A percentile compares a stretch with the other conserved stretches of the same genome.
Conservation (phyloP, 1,140 invertebrate species). For the Calephelis nemesis region DNA sequence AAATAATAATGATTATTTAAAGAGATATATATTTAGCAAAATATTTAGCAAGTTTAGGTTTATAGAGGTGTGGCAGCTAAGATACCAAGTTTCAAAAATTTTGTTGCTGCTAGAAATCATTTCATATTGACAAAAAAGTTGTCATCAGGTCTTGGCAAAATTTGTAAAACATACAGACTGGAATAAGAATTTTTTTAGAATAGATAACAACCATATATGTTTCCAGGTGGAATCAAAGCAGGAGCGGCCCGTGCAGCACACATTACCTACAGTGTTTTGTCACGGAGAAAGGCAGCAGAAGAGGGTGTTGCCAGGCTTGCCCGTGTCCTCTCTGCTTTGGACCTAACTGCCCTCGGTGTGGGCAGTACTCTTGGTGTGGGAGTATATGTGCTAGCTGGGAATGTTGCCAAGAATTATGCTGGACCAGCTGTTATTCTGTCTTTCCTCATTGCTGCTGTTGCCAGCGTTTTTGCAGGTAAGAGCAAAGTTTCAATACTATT, state of each 20-base stretch:
- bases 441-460: constrained; percentile 91
- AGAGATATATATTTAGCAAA: too few relatives aligned
- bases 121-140: too few relatives aligned
- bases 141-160: too few relatives aligned
- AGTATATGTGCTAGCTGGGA: constrained; percentile 92
- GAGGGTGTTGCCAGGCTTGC: constrained; percentile 80
- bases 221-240: constrained; percentile 57
- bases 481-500: neutral
- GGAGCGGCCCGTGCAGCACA: constrained; percentile 46
- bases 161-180: too few relatives aligned
- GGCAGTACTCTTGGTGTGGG: constrained; percentile 93
- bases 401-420: constrained; percentile 88
- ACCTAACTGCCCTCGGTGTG: constrained; percentile 89
- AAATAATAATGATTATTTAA: too few relatives aligned
- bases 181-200: too few relatives aligned
- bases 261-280: constrained; percentile 67
- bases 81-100: too few relatives aligned
- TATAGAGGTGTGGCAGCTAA: too few relatives aligned
- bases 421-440: constrained; percentile 91
- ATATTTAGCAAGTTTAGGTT: too few relatives aligned
- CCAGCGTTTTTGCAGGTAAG: constrained; percentile 90
- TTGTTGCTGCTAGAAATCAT: too few relatives aligned
- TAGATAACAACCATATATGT: neutral
- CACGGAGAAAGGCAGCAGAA: constrained; percentile 75
- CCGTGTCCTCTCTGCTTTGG: constrained; percentile 85